Evolutionary conservation across 2,888 invertebrate species (phyloP).

Genomic region (Eurytoma adleriae): DNA sequence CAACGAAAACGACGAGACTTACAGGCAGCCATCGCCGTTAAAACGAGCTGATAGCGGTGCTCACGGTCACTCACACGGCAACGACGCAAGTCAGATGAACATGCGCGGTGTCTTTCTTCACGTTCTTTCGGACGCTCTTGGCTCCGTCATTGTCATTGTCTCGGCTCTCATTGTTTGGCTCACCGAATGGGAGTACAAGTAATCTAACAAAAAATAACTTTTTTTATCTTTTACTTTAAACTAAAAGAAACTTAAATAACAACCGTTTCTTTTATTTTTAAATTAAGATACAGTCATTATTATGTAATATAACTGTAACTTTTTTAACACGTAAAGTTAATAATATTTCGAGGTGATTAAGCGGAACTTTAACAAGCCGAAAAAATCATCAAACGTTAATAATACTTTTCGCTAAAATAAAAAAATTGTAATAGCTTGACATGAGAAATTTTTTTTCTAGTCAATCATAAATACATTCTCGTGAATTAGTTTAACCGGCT

Average conservation of each 20-base stretch:
- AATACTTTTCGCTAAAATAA: no score
- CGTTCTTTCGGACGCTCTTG: conserved; percentile 97
- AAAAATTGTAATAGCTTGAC: no score
- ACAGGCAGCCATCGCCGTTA: conserved; percentile 70
- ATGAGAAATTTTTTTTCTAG: no score
- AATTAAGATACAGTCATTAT: neutral
- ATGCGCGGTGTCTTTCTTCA: conserved; percentile 99
- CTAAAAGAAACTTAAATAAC: no score
- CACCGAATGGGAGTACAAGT: conserved; percentile 87
- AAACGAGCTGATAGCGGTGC: conserved; percentile 61
- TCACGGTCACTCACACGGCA: conserved; percentile 77
- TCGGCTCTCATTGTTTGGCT: conserved; percentile 89
- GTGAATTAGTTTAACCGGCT: no score
- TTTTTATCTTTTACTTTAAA: neutral
- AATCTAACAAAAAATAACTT: neutral
- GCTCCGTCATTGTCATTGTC: conserved; percentile 93
- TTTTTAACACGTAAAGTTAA: no score
- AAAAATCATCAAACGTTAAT: no score
- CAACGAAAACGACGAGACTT: conserved; percentile 84
- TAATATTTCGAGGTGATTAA: no score
- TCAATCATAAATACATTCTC: no score
- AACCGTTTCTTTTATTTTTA: neutral
- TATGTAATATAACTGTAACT: no score
- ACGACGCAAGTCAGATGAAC: conserved; percentile 92
- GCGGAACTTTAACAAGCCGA: no score